phyloP scores from a whole-genome alignment of 2,113 vertebrate genomes.

The Neomonachus schauinslandi region DNA sequence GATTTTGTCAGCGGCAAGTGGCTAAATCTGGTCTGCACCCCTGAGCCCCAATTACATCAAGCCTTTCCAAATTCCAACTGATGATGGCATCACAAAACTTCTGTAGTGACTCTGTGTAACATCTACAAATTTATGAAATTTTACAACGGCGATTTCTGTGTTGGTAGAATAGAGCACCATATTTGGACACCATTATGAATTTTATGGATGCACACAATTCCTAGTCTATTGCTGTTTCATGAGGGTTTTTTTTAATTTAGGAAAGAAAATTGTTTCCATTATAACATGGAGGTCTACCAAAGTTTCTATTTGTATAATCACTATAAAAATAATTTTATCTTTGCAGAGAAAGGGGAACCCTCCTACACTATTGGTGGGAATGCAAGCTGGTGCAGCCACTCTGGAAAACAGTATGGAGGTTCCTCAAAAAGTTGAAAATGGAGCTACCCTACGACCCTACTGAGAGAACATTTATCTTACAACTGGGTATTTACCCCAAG shows the following conservation, averaged over 20 bases:
- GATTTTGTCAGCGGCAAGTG: not conserved
- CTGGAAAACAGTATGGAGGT: no score
- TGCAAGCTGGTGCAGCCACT: no score
- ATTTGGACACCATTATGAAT: not conserved
- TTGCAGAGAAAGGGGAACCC: no score
- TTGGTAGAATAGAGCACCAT: not conserved
- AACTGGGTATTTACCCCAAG: no score
- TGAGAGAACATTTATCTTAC: no score
- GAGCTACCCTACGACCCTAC: no score
- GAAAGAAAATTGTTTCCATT: not conserved
- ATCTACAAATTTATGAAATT: not conserved
- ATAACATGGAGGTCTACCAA: not conserved
- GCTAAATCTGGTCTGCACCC: not conserved
- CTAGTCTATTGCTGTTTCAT: not conserved
- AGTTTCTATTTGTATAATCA: not conserved
- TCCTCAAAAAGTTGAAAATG: no score
- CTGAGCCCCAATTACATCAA: not conserved
- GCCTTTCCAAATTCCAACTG: not conserved
- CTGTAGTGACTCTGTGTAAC: not conserved
- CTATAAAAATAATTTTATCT: slow-evolving; percentile 3
- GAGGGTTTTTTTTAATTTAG: not conserved
- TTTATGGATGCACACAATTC: not conserved
- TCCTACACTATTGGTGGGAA: no score
- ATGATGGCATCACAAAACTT: not conserved
- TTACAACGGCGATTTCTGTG: not conserved